Evolutionary conservation across 2,113 vertebrate genomes (phyloP), one percentile per base, ranked within the genome.

Genomic region (Helogale parvula): DNA sequence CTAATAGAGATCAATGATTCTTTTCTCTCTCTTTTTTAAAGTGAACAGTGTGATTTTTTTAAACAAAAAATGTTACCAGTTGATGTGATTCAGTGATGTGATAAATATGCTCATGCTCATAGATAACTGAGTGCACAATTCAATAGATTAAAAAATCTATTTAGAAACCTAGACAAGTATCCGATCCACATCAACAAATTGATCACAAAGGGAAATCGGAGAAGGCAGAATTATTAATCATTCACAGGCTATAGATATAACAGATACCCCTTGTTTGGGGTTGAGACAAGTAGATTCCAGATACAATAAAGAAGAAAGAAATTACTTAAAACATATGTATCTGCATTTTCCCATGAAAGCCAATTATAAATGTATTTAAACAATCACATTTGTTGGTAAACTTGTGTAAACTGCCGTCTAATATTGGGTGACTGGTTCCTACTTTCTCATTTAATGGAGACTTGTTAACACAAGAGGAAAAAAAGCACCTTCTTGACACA

Each of bases 81-180:
- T 93, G n/a, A 92, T 83, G 85, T 97, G 63, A 71, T 79, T n/a
- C 1, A 9, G 19, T 68, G 23, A 31, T 96, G 8, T 89, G 71
- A 72, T 38, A 57, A 93, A 83, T 84, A 87, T 10, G 4, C 12
- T 72, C 72, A 11, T 52, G 3, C 27, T 74, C 57, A 7, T 33
- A 86, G 63, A 79, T 94, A 94, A 94, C 23, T 91, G 45, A 82
- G 33, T 79, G 3, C 82, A 74, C 47, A 86, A 11, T 41, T 96
- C 33, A 74, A 29, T 6, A 91, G 66, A 84, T 68, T 88, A 95
- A 95, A 90, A 96, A 68, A 31, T 86, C 60, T 60, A 84, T 76
- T 88, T 45, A 86, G 45, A 92, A 96, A 88, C 47, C 60, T 74
- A 79, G 45, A 41, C 29, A 84, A 84, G 7, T 82, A 27, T 54